Conservation (phyloP, 2,113 vertebrate genomes). For the Cromileptes altivelis region DNA sequence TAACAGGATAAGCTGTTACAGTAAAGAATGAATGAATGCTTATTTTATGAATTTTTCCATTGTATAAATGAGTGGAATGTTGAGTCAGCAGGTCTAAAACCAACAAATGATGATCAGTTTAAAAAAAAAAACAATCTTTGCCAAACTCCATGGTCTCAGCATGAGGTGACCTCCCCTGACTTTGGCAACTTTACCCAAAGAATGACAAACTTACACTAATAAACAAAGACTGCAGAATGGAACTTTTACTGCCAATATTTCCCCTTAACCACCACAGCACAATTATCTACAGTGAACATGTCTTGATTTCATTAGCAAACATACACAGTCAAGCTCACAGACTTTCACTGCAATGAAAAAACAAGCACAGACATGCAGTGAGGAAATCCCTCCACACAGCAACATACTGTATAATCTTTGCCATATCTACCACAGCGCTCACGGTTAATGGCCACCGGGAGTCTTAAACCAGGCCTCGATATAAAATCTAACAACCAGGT, state of each 20-base stretch:
- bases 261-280: background rate
- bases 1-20: too few species aligned
- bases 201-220: background rate
- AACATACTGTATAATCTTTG: background rate
- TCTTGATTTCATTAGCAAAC: conserved; percentile 45
- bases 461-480: conserved; percentile 7
- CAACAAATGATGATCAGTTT: background rate
- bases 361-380: background rate
- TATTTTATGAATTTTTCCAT: background rate
- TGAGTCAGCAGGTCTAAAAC: background rate
- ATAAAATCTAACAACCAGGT: conserved; percentile 48
- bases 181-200: background rate
- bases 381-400: background rate
- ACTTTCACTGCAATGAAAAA: background rate
- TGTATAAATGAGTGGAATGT: background rate
- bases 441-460: background rate
- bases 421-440: conserved; percentile 26
- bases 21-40: background rate
- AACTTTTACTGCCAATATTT: conserved; percentile 1
- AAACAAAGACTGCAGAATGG: background rate
- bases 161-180: background rate
- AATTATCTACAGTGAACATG: background rate
- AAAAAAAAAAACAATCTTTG: background rate
- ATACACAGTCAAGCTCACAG: background rate
- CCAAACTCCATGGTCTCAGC: conserved; percentile 12